Percentiles rank a stretch among this genome's conserved stretches.
phyloP scores from a whole-genome alignment of 2,888 invertebrate genomes.

The Rhamnusium bicolor region DNA sequence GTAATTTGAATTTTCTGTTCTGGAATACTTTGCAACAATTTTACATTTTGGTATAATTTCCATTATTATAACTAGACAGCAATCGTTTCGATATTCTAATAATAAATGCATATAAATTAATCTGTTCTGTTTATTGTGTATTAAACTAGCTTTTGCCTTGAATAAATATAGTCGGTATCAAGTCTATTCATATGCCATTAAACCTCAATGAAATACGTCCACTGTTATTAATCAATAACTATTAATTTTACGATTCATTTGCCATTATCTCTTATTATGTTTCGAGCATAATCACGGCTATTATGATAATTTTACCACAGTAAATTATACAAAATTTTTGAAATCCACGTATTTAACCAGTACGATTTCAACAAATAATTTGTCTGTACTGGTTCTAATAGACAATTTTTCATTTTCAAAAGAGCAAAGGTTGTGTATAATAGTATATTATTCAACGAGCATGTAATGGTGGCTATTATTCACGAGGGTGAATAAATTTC shows the following conservation, averaged over 20 bases:
- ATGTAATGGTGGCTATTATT: too few relatives aligned
- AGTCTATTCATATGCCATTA: conserved; percentile 16
- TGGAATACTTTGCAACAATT: neutral
- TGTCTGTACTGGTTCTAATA: too few relatives aligned
- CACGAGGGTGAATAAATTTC: too few relatives aligned
- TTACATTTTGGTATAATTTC: neutral
- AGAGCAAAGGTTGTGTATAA: too few relatives aligned
- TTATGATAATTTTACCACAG: neutral
- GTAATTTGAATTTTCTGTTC: too few relatives aligned
- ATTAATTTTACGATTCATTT: conserved; percentile 15
- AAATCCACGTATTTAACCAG: too few relatives aligned
- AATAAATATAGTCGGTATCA: conserved; percentile 4
- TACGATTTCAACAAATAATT: too few relatives aligned
- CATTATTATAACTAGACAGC: neutral
- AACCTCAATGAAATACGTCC: conserved; percentile 2
- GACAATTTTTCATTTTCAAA: too few relatives aligned
- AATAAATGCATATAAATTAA: conserved; percentile 5
- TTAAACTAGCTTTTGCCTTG: conserved; percentile 9
- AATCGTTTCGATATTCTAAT: neutral
- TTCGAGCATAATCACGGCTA: neutral
- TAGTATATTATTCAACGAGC: too few relatives aligned
- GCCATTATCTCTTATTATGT: neutral
- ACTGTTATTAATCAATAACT: conserved; percentile 11
- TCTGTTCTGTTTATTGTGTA: conserved; percentile 14
- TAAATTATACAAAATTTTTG: neutral